phyloP scores from a whole-genome alignment of 2,113 vertebrate species.

The Dolichallabes microphthalmus region DNA sequence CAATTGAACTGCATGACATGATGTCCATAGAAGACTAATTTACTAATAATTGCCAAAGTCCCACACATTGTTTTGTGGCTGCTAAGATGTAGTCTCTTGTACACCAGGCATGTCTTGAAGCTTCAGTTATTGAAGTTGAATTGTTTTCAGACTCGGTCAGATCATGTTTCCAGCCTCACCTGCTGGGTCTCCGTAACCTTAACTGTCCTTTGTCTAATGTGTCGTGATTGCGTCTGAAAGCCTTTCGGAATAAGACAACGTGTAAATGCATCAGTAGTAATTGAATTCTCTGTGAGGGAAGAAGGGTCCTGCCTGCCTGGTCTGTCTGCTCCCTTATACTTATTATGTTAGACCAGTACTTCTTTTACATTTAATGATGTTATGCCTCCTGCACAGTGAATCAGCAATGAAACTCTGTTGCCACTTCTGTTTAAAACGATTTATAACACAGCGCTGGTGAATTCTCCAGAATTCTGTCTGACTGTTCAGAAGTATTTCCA shows the following conservation, averaged over 20 bases:
- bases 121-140: neutral
- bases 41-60: too few relatives aligned
- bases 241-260: neutral
- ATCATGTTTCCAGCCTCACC: conserved; percentile 3
- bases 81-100: neutral
- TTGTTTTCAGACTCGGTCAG: neutral
- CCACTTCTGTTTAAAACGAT: neutral
- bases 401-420: too few relatives aligned
- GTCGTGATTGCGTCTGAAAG: conserved; percentile 13
- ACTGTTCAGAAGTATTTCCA: neutral
- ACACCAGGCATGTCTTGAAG: neutral
- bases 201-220: conserved; percentile 14
- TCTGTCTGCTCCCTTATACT: neutral
- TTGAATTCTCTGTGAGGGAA: neutral
- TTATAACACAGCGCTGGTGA: neutral
- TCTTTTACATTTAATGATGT: neutral
- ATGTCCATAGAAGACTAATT: neutral
- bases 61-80: neutral
- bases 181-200: neutral
- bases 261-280: conserved; percentile 7
- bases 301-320: neutral
- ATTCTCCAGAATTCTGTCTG: neutral
- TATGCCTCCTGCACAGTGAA: neutral
- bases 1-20: neutral
- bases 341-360: conserved; percentile 1